Evolutionary conservation across 2,888 invertebrate genomes (phyloP).

Genomic region (Linyphia triangularis): DNA sequence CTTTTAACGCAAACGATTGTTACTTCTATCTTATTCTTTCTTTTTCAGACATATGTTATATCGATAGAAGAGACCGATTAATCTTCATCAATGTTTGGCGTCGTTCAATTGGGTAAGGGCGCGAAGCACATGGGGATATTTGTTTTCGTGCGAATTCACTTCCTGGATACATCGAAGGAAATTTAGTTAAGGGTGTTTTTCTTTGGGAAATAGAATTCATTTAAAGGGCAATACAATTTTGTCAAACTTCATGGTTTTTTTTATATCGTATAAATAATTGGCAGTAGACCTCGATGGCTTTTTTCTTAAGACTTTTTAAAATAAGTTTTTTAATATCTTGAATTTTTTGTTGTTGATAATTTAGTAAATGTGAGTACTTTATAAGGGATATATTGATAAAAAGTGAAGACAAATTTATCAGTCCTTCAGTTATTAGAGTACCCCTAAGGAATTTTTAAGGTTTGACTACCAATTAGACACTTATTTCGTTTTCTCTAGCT

Average conservation of each 20-base stretch:
- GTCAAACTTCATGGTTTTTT: neutral
- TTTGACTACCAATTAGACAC: too few relatives aligned
- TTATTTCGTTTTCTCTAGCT: too few relatives aligned
- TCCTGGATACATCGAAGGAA: neutral
- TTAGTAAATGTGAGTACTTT: too few relatives aligned
- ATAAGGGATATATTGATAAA: too few relatives aligned
- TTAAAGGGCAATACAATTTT: neutral
- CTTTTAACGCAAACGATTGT: constrained; percentile 67
- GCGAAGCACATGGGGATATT: constrained; percentile 12
- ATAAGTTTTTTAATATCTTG: neutral
- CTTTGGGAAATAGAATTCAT: neutral
- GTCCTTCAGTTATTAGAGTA: too few relatives aligned
- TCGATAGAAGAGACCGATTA: constrained; percentile 66
- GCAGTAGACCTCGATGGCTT: too few relatives aligned
- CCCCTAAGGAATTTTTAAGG: too few relatives aligned
- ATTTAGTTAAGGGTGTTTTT: neutral
- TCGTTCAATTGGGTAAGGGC: constrained; percentile 16
- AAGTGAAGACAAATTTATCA: too few relatives aligned
- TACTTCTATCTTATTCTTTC: constrained; percentile 37
- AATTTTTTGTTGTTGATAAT: too few relatives aligned
- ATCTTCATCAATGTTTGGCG: constrained; percentile 69
- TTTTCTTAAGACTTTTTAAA: neutral
- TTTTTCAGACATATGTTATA: constrained; percentile 67
- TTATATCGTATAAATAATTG: neutral
- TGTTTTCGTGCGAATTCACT: constrained; percentile 14